A percentile compares a stretch with the other conserved stretches of the same genome.
phyloP scores from a whole-genome alignment of 2,113 vertebrate species.

The Ginglymostoma cirratum region DNA sequence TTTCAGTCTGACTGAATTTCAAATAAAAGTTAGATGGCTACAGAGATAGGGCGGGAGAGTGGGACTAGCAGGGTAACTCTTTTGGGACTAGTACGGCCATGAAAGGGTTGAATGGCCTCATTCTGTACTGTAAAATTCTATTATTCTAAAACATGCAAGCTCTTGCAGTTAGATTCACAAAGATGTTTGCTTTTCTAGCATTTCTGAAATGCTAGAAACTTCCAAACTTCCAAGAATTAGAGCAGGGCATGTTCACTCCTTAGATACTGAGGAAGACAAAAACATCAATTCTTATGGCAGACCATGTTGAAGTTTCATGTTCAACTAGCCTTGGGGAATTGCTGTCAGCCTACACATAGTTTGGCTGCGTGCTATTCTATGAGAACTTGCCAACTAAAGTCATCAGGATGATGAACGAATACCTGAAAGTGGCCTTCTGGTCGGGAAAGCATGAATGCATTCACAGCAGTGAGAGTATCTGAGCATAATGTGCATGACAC shows the following conservation, averaged over 20 bases:
- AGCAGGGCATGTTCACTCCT: neutral
- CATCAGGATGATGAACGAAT: neutral
- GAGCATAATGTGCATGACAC: neutral
- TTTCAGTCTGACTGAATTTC: too few relatives aligned
- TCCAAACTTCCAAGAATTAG: neutral
- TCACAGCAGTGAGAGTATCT: neutral
- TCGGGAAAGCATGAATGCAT: neutral
- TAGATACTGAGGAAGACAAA: neutral
- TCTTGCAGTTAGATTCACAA: too few relatives aligned
- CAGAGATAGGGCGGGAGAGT: too few relatives aligned
- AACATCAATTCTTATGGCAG: neutral
- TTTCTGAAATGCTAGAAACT: neutral
- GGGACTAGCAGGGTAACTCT: too few relatives aligned
- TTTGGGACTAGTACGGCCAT: too few relatives aligned
- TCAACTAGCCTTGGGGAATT: neutral
- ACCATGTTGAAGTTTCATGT: neutral
- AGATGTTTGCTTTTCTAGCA: neutral
- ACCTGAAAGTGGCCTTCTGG: neutral
- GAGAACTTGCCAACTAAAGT: neutral
- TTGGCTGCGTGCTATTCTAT: neutral
- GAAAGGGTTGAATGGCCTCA: too few relatives aligned
- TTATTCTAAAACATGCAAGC: too few relatives aligned
- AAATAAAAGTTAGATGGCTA: too few relatives aligned
- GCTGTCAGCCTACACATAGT: neutral
- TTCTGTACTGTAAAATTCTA: too few relatives aligned